phyloP scores from a whole-genome alignment of 2,113 vertebrate species.

The Platysteira castanea region DNA sequence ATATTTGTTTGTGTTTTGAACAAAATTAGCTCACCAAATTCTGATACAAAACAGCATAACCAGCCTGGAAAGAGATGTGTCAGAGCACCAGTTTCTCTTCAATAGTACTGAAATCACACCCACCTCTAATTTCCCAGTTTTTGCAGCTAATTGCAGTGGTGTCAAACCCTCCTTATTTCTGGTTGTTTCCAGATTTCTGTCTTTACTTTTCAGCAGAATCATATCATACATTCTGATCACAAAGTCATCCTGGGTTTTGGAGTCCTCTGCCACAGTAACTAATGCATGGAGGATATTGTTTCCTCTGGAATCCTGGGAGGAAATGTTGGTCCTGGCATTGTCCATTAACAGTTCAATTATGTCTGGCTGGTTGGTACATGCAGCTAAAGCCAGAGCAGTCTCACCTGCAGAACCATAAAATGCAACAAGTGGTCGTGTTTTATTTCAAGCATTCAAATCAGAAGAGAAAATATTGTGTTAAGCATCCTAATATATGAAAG shows the following conservation, averaged over 20 bases:
- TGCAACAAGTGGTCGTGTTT: background rate
- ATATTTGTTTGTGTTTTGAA: background rate
- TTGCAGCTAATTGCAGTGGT: slow-evolving; percentile 77
- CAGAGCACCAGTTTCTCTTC: background rate
- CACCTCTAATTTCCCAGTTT: slow-evolving; percentile 80
- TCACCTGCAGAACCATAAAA: slow-evolving; percentile 60
- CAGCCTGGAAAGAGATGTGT: background rate
- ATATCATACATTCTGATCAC: slow-evolving; percentile 77
- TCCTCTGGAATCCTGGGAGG: slow-evolving; percentile 76
- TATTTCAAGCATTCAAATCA: background rate
- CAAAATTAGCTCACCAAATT: background rate
- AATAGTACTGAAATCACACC: background rate
- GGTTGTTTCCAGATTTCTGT: slow-evolving; percentile 72
- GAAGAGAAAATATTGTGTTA: background rate
- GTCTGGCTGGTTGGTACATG: slow-evolving; percentile 81
- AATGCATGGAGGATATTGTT: slow-evolving; percentile 79
- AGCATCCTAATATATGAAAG: background rate
- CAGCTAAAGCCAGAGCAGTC: slow-evolving; percentile 77
- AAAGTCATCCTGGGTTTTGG: slow-evolving; percentile 76
- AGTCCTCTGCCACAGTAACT: slow-evolving; percentile 78
- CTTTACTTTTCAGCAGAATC: slow-evolving; percentile 72
- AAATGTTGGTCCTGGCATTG: slow-evolving; percentile 69
- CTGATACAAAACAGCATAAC: background rate
- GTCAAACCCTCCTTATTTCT: slow-evolving; percentile 74
- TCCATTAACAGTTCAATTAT: slow-evolving; percentile 78